Evolutionary conservation across 2,113 vertebrate genomes (phyloP), one percentile per base, ranked within the genome.

Genomic region (Corythaeola cristata): DNA sequence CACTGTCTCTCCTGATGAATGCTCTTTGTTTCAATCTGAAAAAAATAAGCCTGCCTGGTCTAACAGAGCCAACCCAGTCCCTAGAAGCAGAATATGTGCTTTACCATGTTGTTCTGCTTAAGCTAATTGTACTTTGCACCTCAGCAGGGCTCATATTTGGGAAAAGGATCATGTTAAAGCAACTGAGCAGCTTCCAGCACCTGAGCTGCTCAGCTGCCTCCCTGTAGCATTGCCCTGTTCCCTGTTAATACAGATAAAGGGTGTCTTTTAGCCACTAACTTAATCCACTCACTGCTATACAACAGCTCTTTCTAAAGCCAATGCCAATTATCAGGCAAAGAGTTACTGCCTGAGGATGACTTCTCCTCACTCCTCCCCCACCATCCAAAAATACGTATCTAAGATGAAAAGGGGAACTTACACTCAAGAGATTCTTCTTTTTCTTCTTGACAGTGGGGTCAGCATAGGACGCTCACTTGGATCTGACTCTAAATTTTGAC

Each of bases 101-200:
- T 86, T 83, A 28, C 35, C 15, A 5, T 52, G 60, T 18, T 88
- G 55, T 37, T 84, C 41, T 86, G 24, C 72, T 49, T 77, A 67
- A 80, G 27, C 41, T 86, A 58, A 66, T 63, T 69, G 83, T 73
- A 92, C 94, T 96, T 94, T 93, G 92, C 55, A 81, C 75, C n/a
- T 58, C 53, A 2, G 19, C 27, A 68, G 44, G 18, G 11, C 18
- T 88, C 1, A 0, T 50, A 45, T 62, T 55, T 75, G n/a, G 30
- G 49, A 85, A 79, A 67, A 64, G 28, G 35, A 64, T 78, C 11
- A 6, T 3, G 23, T 17, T 91, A 72, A 76, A 88, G 53, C 49
- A 68, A 53, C 12, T 15, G 5, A 82, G 75, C 20, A 33, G 23
- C 44, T 88, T 64, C 74, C 37, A 80, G 52, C 30, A 60, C 56